Base-by-base conservation (phyloP, 2,888 invertebrate species). In the Lithophane semibrunnea region DNA sequence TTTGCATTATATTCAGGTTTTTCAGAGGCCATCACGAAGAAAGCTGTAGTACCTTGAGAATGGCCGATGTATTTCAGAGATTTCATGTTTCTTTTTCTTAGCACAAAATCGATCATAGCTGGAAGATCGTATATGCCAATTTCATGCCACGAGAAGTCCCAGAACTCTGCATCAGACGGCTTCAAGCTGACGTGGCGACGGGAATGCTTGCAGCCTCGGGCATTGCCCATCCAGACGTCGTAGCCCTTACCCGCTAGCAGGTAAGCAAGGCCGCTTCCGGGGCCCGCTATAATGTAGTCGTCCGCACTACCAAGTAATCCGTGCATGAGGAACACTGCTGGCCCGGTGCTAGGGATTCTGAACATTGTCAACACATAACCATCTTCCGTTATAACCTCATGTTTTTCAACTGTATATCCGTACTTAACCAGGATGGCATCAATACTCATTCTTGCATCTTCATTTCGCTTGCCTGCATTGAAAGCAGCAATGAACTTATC, bases 201-300 rank as follows among this genome's bases (percentile, higher is more conserved):
- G 0, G 97, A 97, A 91, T 98, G 97, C n/a, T 97, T 97, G 90
- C 97, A 98, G 9, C 99, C 99, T 1, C 99, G 97, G 9, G 97
- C 97, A 92, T 98, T 99, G 0, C 98, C 98, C 92, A 99, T 92
- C 98, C 98, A 99, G 0, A 98, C 98, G 86, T 98, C 98, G 88
- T 97, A 98, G 8, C 98, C 98, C 71, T 96, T 93, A 63, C 97
- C 97, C 0, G 97, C 97, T 2, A 98, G 91, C 0, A 97, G 88
- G 83, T 96, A 97, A 0, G 94, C 94, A 13, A 95, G 86, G 0
- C 92, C 93, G 69, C 84, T 91, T 3, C 90, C 89, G 0, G 92
- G 92, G 0, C 96, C 96, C 0, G 93, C 90, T 16, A 94, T 70
- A 4, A 96, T 86, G 67, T 87, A 96, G 78, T 95, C 95, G 69